Percentiles rank a stretch among this genome's conserved stretches.
Evolutionary conservation across 2,888 invertebrate species (phyloP).

Genomic region (Crioceris asparagi): DNA sequence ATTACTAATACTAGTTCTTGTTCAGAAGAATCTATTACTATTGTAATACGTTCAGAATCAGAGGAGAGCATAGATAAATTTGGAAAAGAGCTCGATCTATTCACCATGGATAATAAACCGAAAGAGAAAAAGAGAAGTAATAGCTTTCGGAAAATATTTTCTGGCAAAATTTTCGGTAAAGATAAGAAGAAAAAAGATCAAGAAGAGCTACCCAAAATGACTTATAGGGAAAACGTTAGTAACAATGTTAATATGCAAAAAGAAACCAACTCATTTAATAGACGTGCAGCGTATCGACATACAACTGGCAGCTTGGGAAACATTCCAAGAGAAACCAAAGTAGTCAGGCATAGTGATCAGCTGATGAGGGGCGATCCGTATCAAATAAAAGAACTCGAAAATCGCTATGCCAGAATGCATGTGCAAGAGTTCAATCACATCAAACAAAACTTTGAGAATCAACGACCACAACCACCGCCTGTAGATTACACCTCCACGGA

Average conservation of each 20-base stretch:
- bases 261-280: slow-evolving; percentile 29
- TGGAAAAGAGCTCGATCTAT: slow-evolving; percentile 27
- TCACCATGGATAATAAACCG: slow-evolving; percentile 29
- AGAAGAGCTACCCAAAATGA: slow-evolving; percentile 19
- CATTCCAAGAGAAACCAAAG: slow-evolving; percentile 10
- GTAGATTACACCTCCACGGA: slow-evolving; percentile 22
- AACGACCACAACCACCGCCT: slow-evolving; percentile 2
- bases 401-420: slow-evolving; percentile 29
- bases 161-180: slow-evolving; percentile 30
- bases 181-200: slow-evolving; percentile 37
- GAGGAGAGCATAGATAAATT: slow-evolving; percentile 31
- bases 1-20: slow-evolving; percentile 15
- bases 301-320: slow-evolving; percentile 18
- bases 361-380: no score
- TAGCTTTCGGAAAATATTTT: slow-evolving; percentile 32
- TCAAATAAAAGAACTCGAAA: slow-evolving; percentile 25
- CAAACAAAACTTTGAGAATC: slow-evolving; percentile 25
- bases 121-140: slow-evolving; percentile 34
- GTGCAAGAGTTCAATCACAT: slow-evolving; percentile 29
- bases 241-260: slow-evolving; percentile 32
- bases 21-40: slow-evolving; percentile 20
- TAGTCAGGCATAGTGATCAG: neutral
- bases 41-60: slow-evolving; percentile 26
- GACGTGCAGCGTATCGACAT: slow-evolving; percentile 27
- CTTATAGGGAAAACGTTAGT: slow-evolving; percentile 3